phyloP scores from a whole-genome alignment of 2,888 invertebrate species.

The Amiota minor region DNA sequence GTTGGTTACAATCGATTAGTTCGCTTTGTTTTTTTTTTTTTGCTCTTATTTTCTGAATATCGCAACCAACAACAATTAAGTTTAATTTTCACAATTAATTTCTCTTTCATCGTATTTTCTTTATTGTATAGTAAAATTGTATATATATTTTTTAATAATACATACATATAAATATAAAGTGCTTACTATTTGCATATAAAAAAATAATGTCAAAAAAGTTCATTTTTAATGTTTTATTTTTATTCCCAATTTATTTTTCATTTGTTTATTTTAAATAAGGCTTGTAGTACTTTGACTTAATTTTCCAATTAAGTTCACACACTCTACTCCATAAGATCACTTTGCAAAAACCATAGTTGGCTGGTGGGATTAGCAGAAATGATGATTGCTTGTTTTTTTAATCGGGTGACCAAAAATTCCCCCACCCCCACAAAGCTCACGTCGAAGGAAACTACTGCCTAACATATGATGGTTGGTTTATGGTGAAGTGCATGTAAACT shows the following conservation, averaged over 20 bases:
- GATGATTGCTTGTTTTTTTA: no score
- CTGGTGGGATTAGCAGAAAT: no score
- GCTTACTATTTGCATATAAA: not conserved
- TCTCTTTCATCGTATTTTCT: no score
- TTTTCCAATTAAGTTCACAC: not conserved
- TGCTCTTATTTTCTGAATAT: not conserved
- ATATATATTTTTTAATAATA: slow-evolving; percentile 10
- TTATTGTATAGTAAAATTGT: slow-evolving; percentile 8
- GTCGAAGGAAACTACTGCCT: no score
- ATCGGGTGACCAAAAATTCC: no score
- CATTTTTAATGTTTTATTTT: not conserved
- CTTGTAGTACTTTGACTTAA: not conserved
- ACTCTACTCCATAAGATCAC: no score
- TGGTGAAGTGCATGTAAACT: slow-evolving; percentile 19
- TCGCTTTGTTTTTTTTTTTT: no score
- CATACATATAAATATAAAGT: not conserved
- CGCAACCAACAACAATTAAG: slow-evolving; percentile 5
- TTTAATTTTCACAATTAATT: no score
- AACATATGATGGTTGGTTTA: no score
- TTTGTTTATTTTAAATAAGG: slow-evolving; percentile 21
- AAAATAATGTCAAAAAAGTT: slow-evolving; percentile 17
- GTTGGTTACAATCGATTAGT: no score
- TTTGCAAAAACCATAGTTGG: no score
- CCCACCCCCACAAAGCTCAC: no score
- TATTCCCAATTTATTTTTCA: not conserved